Base-by-base conservation (phyloP, 2,113 vertebrate species). In the Sclerurus mexicanus region DNA sequence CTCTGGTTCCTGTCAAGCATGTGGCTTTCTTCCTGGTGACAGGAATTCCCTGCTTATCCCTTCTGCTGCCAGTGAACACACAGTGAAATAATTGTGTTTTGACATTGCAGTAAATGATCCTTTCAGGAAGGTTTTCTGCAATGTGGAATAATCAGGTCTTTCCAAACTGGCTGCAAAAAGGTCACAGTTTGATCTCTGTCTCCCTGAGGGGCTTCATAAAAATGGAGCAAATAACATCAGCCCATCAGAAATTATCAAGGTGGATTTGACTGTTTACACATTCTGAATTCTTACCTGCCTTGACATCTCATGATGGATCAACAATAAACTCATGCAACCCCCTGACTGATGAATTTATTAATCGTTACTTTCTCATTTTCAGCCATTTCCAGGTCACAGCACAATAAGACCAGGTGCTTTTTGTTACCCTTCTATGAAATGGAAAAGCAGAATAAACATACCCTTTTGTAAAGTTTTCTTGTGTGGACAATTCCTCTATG, bases 371-470 rank as follows among this genome's bases (percentile, higher is more conserved):
- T 53, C 60, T 78, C 53, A 28, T 85, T 93, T 78, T 62, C 46
- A 80, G 63, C 77, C 42, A 46, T 59, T 89, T 81, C 69, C 23
- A 60, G 58, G 28, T 87, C 58, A 79, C 69, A 82, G 53, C 71
- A 76, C 17, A 18, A 59, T 82, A 75, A 42, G n/a, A 60, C 50
- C 25, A 84, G 55, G 46, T 83, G 31, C 14, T 64, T 76, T 91
- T 75, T 87, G 27, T 85, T 89, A 37, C 53, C 47, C 19, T 76
- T 30, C 12, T 9, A 72, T 33, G 42, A 87, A 87, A 79, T 73
- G 58, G 60, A 79, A 95, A 87, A 95, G 53, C 73, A 87, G 52
- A 93, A 82, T 86, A 95, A 92, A 93, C 28, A 27, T 35, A 71
- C 4, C 15, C 16, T 78, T 74, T 67, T 49, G 39, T 80, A 74